These are phyloP conservation scores for Catotricha subobsoleta DNA, from an alignment of 2,888 invertebrate genomes.

Conservation along the genomic window DNA sequence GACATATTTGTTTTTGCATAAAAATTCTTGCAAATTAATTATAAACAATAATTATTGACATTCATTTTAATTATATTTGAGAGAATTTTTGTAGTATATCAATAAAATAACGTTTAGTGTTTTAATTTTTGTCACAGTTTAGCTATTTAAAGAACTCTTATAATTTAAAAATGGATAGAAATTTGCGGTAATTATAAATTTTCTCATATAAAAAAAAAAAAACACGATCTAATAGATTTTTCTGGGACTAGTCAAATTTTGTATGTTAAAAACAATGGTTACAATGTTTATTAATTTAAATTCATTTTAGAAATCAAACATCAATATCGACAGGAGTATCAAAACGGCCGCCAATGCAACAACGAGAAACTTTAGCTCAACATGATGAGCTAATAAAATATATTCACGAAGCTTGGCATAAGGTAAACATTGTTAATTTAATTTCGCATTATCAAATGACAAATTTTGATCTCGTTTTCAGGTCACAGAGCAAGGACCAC, in stretches of 20 bases:
- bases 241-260: too few relatives aligned
- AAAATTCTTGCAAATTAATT: too few relatives aligned
- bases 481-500: slow-evolving; percentile 37
- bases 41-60: too few relatives aligned
- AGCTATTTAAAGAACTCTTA: too few relatives aligned
- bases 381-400: slow-evolving; percentile 67
- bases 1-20: too few relatives aligned
- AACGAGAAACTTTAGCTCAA: slow-evolving; percentile 24
- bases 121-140: too few relatives aligned
- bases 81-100: too few relatives aligned
- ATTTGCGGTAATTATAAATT: not conserved
- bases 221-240: too few relatives aligned
- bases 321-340: slow-evolving; percentile 12
- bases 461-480: not conserved
- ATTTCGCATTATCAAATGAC: not conserved
- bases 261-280: not conserved
- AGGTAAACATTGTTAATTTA: slow-evolving; percentile 27
- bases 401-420: slow-evolving; percentile 60
- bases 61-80: too few relatives aligned
- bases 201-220: too few relatives aligned
- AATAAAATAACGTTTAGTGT: too few relatives aligned
- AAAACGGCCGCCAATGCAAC: slow-evolving; percentile 14
- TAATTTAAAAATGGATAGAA: slow-evolving; percentile 1
- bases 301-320: slow-evolving; percentile 1
- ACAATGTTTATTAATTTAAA: not conserved